These are phyloP conservation scores for Bradypodion ventrale DNA, from an alignment of 2,797 vertebrate genomes.

Conservation along the genomic window DNA sequence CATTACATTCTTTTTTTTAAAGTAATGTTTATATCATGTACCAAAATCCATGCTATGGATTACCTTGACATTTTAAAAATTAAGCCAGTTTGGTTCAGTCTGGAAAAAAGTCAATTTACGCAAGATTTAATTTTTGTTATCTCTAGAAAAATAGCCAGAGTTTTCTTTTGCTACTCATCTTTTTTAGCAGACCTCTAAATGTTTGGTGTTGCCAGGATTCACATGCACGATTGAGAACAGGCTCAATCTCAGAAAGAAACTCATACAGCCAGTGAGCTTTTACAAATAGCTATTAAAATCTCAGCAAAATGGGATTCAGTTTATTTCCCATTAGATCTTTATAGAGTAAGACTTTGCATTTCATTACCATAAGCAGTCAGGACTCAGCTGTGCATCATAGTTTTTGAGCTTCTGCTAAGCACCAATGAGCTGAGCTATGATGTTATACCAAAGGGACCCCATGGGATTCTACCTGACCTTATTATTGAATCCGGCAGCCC, in stretches of 20 bases:
- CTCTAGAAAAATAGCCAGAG: background rate
- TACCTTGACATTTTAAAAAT: background rate
- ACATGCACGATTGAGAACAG: background rate
- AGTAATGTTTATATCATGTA: background rate
- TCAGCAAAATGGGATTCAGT: constrained; percentile 5
- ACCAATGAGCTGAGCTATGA: background rate
- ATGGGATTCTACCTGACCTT: background rate
- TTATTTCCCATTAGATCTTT: constrained; percentile 10
- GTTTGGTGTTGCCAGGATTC: background rate
- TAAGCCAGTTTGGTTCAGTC: background rate
- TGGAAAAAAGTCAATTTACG: background rate
- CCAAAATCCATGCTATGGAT: background rate
- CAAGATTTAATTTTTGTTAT: background rate
- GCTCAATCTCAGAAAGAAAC: background rate
- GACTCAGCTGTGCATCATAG: background rate
- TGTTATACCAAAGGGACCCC: background rate
- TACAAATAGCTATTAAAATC: background rate
- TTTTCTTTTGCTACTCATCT: background rate
- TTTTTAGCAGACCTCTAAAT: background rate
- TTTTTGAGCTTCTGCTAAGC: background rate
- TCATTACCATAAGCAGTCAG: constrained; percentile 14
- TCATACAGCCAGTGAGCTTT: background rate
- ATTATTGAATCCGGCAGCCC: background rate
- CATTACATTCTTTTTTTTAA: background rate
- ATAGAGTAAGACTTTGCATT: background rate